phyloP scores from a whole-genome alignment of 2,797 vertebrate species.

The Busarellus nigricollis region DNA sequence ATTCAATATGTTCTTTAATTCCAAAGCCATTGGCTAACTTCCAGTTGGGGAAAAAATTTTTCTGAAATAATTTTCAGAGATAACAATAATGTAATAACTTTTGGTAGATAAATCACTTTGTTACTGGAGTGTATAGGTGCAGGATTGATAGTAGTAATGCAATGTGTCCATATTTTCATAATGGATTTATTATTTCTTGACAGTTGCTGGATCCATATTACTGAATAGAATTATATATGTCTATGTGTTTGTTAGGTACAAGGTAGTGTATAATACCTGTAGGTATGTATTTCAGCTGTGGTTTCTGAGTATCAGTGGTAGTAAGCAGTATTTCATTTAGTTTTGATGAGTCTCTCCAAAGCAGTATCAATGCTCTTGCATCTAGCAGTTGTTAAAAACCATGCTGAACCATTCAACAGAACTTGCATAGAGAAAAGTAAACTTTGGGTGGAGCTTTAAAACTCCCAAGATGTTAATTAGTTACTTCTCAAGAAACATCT shows the following conservation, averaged over 20 bases:
- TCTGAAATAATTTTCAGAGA: background rate
- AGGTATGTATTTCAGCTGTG: background rate
- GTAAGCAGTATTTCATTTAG: background rate
- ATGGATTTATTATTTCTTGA: background rate
- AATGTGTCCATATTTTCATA: background rate
- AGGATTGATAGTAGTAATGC: background rate
- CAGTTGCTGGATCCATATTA: background rate
- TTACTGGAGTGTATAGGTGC: background rate
- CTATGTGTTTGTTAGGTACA: background rate
- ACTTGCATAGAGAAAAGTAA: background rate
- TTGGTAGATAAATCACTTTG: background rate
- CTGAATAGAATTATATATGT: background rate
- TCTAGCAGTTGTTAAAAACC: background rate
- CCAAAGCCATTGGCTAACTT: background rate
- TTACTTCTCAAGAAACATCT: background rate
- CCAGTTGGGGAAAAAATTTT: background rate
- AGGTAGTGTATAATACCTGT: background rate
- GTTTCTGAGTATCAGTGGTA: background rate
- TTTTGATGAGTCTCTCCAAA: background rate
- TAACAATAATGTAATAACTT: background rate
- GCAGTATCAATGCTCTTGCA: background rate
- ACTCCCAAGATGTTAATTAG: background rate
- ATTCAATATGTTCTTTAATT: background rate
- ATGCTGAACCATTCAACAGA: background rate
- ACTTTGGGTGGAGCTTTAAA: background rate